Conservation (phyloP, 2,797 vertebrate genomes). For the Sparus aurata region DNA sequence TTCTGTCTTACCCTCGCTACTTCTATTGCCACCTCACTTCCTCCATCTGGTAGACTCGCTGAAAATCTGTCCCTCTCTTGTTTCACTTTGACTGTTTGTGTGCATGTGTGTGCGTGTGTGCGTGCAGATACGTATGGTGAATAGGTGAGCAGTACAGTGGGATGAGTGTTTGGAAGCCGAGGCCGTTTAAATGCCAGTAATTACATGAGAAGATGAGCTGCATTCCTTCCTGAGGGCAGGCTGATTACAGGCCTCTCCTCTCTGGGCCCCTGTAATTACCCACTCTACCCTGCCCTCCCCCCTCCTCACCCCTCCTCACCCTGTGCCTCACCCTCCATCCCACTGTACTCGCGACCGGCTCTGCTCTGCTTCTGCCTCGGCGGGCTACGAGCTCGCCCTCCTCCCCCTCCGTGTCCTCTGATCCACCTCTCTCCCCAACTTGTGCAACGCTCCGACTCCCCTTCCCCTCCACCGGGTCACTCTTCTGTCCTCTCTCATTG, state of each 20-base stretch:
- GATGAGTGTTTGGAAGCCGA: conserved; percentile 82
- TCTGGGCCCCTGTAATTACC: conserved; percentile 87
- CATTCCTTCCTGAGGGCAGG: conserved; percentile 89
- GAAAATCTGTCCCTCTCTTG: conserved; percentile 44
- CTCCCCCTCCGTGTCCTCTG: conserved; percentile 55
- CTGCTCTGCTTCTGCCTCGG: conserved; percentile 21
- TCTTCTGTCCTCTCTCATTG: conserved; percentile 54
- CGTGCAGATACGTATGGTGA: conserved; percentile 33
- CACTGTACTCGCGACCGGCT: conserved; percentile 49
- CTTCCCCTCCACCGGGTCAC: conserved; percentile 53
- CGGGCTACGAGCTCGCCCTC: conserved; percentile 7
- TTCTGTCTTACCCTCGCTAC: conserved; percentile 25
- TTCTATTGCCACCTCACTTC: conserved; percentile 51
- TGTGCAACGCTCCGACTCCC: conserved; percentile 50
- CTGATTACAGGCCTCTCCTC: conserved; percentile 88
- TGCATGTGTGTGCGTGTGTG: conserved; percentile 12
- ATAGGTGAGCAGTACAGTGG: conserved; percentile 80
- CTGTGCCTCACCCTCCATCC: conserved; percentile 54
- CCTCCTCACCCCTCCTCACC: conserved; percentile 50
- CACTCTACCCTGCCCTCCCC: conserved; percentile 57
- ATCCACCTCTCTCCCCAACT: conserved; percentile 67
- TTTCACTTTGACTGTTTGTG: conserved; percentile 22
- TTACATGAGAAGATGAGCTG: conserved; percentile 90
- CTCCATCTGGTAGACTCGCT: conserved; percentile 46
- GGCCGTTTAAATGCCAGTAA: conserved; percentile 87